These are phyloP conservation scores for Pithys albifrons DNA, from an alignment of 2,113 vertebrate species.

Conservation along the genomic window DNA sequence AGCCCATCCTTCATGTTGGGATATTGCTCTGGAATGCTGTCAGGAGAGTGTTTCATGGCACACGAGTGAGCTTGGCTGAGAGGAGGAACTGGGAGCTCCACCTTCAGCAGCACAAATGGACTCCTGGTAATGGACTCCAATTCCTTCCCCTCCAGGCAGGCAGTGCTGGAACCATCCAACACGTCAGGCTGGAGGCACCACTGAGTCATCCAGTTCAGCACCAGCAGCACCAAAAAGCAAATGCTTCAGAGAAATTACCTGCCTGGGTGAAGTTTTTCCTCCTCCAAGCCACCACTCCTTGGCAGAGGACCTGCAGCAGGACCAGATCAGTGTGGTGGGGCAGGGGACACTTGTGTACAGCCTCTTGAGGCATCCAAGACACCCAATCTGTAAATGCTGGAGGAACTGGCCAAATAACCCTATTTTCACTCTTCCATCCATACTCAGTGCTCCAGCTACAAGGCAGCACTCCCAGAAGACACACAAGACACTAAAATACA, in stretches of 20 bases:
- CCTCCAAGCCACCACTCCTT: not conserved
- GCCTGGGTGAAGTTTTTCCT: not conserved
- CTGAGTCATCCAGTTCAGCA: not conserved
- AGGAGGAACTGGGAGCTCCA: not conserved
- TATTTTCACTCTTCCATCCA: fast-evolving
- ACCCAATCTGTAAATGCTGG: not conserved
- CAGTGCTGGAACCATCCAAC: not conserved
- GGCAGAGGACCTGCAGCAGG: not conserved
- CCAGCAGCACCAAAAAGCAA: not conserved
- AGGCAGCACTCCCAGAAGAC: not conserved
- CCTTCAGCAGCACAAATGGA: not conserved
- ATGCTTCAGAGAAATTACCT: not conserved
- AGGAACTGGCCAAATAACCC: fast-evolving
- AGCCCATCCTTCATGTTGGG: not conserved
- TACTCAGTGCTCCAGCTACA: fast-evolving
- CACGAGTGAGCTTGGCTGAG: not conserved
- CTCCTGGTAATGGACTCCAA: not conserved
- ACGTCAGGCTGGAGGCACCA: not conserved
- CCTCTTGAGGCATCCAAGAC: not conserved
- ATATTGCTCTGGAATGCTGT: not conserved
- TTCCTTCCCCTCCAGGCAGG: not conserved
- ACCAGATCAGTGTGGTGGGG: not conserved
- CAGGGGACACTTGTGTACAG: not conserved
- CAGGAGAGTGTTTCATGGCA: not conserved
- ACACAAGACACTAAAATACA: fast-evolving